Evolutionary conservation across 2,888 invertebrate species (phyloP).

Genomic region (Tetramorium bicarinatum): DNA sequence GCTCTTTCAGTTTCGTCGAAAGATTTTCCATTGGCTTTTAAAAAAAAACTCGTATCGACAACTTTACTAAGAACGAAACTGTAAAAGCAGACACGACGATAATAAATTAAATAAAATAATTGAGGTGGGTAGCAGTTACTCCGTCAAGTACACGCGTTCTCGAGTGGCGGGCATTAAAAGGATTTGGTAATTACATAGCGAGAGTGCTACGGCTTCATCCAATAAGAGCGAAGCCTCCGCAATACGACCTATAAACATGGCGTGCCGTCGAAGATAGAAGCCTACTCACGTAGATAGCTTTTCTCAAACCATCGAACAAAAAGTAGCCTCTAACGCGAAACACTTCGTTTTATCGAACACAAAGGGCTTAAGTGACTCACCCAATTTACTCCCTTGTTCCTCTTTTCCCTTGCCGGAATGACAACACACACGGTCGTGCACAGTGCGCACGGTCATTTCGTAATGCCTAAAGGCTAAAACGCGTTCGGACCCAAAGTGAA

Average conservation of each 20-base stretch:
- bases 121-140: neutral
- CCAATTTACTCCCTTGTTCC: neutral
- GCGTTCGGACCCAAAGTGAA: neutral
- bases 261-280: constrained; percentile 38
- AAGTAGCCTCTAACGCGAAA: constrained; percentile 51
- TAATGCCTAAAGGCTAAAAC: constrained; percentile 21
- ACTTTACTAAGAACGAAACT: neutral
- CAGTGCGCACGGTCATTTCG: constrained; percentile 41
- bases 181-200: constrained; percentile 79
- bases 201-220: constrained; percentile 81
- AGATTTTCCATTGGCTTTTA: neutral
- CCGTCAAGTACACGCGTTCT: constrained; percentile 41
- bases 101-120: neutral
- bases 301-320: constrained; percentile 33
- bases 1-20: neutral
- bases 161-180: constrained; percentile 72
- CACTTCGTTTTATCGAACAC: constrained; percentile 62
- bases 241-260: constrained; percentile 66
- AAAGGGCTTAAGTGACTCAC: constrained; percentile 66
- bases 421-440: neutral
- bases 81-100: neutral
- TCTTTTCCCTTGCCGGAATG: constrained; percentile 1
- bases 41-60: neutral
- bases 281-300: constrained; percentile 21
- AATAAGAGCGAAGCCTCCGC: constrained; percentile 80